Evolutionary conservation across 2,888 invertebrate genomes (phyloP), one percentile per base, ranked within the genome.

Genomic region (Sinohyriopsis cumingii): DNA sequence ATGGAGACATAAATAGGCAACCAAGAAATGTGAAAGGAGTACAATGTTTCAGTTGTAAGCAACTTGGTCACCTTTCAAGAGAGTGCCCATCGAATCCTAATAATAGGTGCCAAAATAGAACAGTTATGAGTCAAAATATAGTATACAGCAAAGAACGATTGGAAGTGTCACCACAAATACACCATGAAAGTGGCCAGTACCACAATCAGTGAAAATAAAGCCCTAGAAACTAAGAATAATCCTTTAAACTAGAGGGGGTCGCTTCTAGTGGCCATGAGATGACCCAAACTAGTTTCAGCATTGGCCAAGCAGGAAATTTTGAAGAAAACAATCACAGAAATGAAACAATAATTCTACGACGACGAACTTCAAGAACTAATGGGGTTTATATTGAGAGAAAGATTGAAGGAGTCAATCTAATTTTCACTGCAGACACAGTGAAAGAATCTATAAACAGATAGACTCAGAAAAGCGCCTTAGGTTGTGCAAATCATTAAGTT

Each of bases 401-500:
- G 33, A 63, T 65, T 22, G 54, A 68, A 54, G 68, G 68, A 22
- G 20, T 59, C 5, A 25, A 57, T 19, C 18, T 65, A 15, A 19
- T 55, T 20, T 68, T 65, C 25, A 72, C 71, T 4, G 65, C 65
- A 22, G 68, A 72, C 25, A 72, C 68, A 9, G 71, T 7, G 65
- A 63, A 19, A 25, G 62, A 45, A 33, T 68, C 22, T 68, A 59
- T 54, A 5, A 56, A 28, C 20, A 28, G 28, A 72, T 65, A 57
- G 68, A 67, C n/a, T n/a, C 54, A 54, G n/a, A 57, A 25, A 56
- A 53, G 6, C 60, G 64, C 55, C 68, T 68, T 28, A 25, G 53
- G 54, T 62, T 72, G 22, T 9, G 61, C 22, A 55, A 57, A 55
- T 68, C 71, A 7, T 59, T 45, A 25, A 59, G 59, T 7, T 59